Percentiles rank a stretch among this genome's conserved stretches.
These are phyloP conservation scores for Australoheros facetus DNA, from an alignment of 2,797 vertebrate genomes.

Conservation along the genomic window DNA sequence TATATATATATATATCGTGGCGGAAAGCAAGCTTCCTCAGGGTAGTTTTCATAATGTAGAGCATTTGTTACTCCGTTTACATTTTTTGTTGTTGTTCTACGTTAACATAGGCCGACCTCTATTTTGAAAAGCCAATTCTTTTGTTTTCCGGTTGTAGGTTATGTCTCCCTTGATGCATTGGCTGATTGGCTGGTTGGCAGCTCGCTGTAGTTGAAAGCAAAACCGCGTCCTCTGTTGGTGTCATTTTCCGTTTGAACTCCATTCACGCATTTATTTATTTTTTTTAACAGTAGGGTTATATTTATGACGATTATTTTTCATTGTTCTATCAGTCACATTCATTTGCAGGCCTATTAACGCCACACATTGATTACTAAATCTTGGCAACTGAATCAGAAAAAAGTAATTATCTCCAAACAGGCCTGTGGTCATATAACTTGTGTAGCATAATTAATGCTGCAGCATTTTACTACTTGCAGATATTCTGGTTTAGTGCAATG, in stretches of 20 bases:
- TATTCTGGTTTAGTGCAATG: background rate
- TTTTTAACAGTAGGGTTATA: background rate
- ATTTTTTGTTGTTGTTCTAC: background rate
- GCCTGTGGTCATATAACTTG: background rate
- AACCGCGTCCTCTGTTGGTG: constrained; percentile 65
- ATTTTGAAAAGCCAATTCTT: constrained; percentile 26
- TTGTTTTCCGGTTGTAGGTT: constrained; percentile 15
- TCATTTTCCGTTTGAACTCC: constrained; percentile 3
- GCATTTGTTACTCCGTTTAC: background rate
- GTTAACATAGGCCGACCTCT: background rate
- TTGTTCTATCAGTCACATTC: background rate
- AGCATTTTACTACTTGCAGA: background rate
- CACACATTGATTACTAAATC: background rate
- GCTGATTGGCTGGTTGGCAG: constrained; percentile 7
- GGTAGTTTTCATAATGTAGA: background rate
- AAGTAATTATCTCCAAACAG: background rate
- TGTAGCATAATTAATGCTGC: background rate
- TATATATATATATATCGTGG: no score
- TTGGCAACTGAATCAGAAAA: background rate
- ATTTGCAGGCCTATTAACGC: background rate
- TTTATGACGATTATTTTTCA: background rate
- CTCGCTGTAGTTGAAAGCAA: background rate
- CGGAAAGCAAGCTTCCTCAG: background rate
- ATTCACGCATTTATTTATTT: constrained; percentile 36
- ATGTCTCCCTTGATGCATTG: constrained; percentile 13